Conservation (phyloP, 1,140 invertebrate species). For the Diabrotica undecimpunctata region DNA sequence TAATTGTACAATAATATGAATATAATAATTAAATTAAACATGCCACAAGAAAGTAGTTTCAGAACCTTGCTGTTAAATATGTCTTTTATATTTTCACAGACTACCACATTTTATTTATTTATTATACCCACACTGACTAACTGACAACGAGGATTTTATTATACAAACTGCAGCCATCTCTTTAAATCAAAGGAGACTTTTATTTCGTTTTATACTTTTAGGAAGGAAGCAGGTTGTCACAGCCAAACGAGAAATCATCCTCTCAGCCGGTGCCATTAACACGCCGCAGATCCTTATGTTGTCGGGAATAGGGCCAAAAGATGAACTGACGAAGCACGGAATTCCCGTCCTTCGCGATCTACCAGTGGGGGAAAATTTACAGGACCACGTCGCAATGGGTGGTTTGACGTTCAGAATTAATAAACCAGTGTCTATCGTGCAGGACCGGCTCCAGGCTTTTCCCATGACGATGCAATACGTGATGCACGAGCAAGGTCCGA, state of each 20-base stretch:
- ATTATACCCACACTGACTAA: no score
- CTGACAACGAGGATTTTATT: no score
- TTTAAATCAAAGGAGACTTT: neutral
- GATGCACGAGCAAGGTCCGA: constrained; percentile 70
- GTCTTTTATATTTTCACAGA: no score
- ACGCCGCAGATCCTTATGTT: constrained; percentile 81
- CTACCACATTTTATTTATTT: no score
- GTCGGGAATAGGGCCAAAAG: constrained; percentile 77
- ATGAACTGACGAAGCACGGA: constrained; percentile 66
- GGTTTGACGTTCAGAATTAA: constrained; percentile 73
- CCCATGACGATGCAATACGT: constrained; percentile 77
- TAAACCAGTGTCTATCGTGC: constrained; percentile 74
- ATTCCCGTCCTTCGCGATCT: constrained; percentile 71
- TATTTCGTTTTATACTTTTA: neutral
- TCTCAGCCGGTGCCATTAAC: constrained; percentile 77
- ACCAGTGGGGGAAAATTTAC: constrained; percentile 71
- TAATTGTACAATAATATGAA: no score
- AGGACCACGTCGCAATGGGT: constrained; percentile 80
- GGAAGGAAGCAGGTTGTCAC: constrained; percentile 51
- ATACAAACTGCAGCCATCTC: no score
- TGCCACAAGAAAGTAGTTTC: no score
- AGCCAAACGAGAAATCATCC: constrained; percentile 72
- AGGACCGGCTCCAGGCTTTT: constrained; percentile 64
- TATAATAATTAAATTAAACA: no score
- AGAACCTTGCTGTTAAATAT: no score